Evolutionary conservation across 2,113 vertebrate genomes (phyloP).

Genomic region (Machaerirhynchus nigripectus): DNA sequence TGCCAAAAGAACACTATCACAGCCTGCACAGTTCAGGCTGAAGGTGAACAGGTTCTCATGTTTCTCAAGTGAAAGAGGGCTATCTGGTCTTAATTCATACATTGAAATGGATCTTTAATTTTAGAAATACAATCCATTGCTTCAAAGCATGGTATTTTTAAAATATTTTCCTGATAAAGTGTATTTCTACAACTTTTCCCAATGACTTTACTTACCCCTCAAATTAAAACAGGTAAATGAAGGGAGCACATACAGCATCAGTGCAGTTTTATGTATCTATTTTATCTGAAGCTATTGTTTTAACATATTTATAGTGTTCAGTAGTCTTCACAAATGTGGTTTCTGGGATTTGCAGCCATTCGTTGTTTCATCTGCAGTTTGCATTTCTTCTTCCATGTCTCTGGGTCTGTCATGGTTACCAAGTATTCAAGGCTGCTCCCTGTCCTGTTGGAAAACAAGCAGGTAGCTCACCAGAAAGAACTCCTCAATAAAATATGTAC

Average conservation of each 20-base stretch:
- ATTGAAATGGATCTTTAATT: background rate
- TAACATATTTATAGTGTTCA: background rate
- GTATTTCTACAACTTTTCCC: background rate
- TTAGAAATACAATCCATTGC: background rate
- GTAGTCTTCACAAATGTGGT: background rate
- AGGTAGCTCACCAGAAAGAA: background rate
- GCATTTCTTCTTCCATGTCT: background rate
- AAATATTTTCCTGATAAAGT: background rate
- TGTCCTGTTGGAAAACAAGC: background rate
- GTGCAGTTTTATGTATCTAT: background rate
- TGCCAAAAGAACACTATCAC: background rate
- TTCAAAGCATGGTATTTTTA: background rate
- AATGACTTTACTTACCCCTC: background rate
- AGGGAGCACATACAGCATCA: background rate
- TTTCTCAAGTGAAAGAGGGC: background rate
- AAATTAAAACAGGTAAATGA: background rate
- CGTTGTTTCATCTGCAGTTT: background rate
- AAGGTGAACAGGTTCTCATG: background rate
- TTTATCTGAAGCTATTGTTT: background rate
- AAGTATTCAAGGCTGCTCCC: background rate
- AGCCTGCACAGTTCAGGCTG: background rate
- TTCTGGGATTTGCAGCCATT: background rate
- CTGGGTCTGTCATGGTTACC: background rate
- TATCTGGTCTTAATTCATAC: background rate
- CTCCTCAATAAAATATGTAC: background rate